Conservation (phyloP, 2,888 invertebrate genomes). For the Volucella bombylans region DNA sequence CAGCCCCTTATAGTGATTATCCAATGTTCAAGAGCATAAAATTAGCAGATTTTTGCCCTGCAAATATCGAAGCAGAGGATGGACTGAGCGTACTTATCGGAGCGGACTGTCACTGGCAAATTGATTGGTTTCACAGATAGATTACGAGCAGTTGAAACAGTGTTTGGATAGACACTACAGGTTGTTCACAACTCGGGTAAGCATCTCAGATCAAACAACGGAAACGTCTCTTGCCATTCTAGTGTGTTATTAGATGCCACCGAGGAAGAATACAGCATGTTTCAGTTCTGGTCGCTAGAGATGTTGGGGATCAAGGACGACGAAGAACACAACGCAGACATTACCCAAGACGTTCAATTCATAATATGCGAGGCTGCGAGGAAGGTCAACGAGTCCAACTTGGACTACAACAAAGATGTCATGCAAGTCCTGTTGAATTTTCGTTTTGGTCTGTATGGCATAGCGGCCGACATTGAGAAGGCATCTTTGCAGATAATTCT, state of each 20-base stretch:
- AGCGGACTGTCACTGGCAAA: conserved; percentile 28
- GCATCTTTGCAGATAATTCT: too few species aligned
- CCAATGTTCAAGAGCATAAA: conserved; percentile 17
- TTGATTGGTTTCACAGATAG: conserved; percentile 12
- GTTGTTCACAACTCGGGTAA: conserved; percentile 7
- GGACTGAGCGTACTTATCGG: conserved; percentile 28
- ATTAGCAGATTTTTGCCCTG: conserved; percentile 7
- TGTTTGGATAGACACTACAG: conserved; percentile 37
- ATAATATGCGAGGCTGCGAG: too few species aligned
- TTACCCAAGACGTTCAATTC: too few species aligned
- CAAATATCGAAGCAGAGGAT: conserved; percentile 8
- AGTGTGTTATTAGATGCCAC: background rate
- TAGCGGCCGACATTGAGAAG: too few species aligned
- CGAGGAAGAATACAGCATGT: too few species aligned
- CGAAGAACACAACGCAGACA: too few species aligned
- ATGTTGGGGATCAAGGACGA: too few species aligned
- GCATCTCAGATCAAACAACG: background rate
- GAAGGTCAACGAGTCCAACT: too few species aligned
- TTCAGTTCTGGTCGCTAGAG: too few species aligned
- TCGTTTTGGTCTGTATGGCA: too few species aligned
- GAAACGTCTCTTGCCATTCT: background rate
- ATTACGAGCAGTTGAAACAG: conserved; percentile 26
- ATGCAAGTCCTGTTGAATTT: too few species aligned
- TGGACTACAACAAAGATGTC: too few species aligned
- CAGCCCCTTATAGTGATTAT: conserved; percentile 11